Percentiles rank a stretch among this genome's conserved stretches.
phyloP scores from a whole-genome alignment of 2,888 invertebrate species.

The Caenorhabditis zanzibari region DNA sequence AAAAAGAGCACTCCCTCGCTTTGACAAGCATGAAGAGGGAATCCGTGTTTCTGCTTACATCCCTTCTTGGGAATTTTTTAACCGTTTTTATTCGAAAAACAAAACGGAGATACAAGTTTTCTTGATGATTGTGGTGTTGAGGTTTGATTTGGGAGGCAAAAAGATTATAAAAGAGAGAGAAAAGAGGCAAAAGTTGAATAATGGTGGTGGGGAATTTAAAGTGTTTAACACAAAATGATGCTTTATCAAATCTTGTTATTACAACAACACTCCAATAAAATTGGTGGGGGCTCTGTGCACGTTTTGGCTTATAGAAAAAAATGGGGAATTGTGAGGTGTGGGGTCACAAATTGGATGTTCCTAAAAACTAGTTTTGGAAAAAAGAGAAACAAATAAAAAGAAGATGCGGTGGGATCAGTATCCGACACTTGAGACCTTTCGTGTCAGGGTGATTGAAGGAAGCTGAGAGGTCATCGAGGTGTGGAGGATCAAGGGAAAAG shows the following conservation, averaged over 20 bases:
- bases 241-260: conserved; percentile 69
- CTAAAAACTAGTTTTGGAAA: conserved; percentile 40
- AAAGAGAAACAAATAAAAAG: conserved; percentile 1
- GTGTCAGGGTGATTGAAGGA: conserved; percentile 26
- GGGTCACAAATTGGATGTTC: conserved; percentile 51
- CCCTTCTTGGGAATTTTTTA: conserved; percentile 11
- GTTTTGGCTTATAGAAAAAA: conserved; percentile 7
- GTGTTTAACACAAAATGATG: conserved; percentile 67
- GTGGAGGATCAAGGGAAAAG: conserved; percentile 58
- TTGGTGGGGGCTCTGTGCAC: conserved; percentile 32
- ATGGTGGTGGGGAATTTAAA: conserved; percentile 25
- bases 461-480: conserved; percentile 45
- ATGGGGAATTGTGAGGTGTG: conserved; percentile 1
- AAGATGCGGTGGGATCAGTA: conserved; percentile 5
- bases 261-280: conserved; percentile 65
- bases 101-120: conserved; percentile 54
- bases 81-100: conserved; percentile 33
- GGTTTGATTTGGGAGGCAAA: conserved; percentile 5
- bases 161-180: conserved; percentile 6
- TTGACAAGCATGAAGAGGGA: not conserved
- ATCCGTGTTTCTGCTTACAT: conserved; percentile 5
- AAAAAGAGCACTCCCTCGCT: not conserved
- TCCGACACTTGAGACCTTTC: conserved; percentile 54
- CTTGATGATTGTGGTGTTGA: not conserved
- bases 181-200: conserved; percentile 18